Percentiles rank a stretch among this genome's conserved stretches.
These are phyloP conservation scores for Glandiceps talaboti DNA, from an alignment of 53 echinoderm and acorn worm species.

Conservation along the genomic window DNA sequence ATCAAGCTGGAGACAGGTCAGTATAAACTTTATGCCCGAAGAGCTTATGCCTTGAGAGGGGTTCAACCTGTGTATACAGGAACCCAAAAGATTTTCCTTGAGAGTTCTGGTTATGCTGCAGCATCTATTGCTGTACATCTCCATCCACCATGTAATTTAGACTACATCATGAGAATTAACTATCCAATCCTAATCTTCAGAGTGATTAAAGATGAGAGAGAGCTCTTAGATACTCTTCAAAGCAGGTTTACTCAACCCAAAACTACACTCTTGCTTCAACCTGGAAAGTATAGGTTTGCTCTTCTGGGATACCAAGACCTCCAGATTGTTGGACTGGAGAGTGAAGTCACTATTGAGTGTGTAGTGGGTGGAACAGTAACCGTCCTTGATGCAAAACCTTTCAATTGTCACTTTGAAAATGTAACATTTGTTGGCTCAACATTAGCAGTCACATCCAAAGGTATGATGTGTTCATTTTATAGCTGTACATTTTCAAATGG, in stretches of 20 bases:
- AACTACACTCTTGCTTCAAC: not conserved
- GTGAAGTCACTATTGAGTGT: not conserved
- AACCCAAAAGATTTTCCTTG: not conserved
- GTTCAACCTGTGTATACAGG: not conserved
- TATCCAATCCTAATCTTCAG: not conserved
- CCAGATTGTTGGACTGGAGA: not conserved
- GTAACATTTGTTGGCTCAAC: not conserved
- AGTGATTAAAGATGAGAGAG: not conserved
- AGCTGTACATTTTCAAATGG: not conserved
- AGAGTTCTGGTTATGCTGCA: not conserved
- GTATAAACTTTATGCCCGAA: not conserved
- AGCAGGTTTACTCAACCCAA: not conserved
- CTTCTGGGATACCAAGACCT: not conserved
- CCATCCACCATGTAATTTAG: not conserved
- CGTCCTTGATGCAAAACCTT: not conserved
- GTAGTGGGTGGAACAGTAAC: not conserved
- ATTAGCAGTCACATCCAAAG: not conserved
- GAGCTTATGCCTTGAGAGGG: not conserved
- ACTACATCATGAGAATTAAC: not conserved
- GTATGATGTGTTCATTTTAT: not conserved
- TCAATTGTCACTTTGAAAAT: not conserved
- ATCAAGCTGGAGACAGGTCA: not conserved
- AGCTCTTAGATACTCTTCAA: not conserved
- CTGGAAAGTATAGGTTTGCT: not conserved
- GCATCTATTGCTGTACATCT: not conserved